These are phyloP conservation scores for Andrena trimmerana DNA, from an alignment of 2,888 invertebrate genomes.

Conservation along the genomic window DNA sequence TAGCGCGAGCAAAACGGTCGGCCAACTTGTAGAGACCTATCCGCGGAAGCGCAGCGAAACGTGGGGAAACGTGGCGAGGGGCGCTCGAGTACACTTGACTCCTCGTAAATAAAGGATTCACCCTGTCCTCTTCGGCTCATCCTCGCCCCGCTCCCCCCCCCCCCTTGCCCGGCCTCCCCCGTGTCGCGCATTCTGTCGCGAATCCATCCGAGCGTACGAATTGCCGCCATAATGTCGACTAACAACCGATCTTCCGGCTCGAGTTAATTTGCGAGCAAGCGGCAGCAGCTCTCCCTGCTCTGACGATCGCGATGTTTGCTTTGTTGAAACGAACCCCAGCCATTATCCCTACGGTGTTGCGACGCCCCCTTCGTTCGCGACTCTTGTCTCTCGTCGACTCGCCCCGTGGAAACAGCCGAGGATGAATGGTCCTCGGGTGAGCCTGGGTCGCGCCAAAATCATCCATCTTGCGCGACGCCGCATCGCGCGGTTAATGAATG, in stretches of 20 bases:
- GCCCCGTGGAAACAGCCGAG: slow-evolving; percentile 27
- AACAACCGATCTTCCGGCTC: slow-evolving; percentile 54
- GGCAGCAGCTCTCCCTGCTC: slow-evolving; percentile 17
- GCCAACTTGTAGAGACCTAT: slow-evolving; percentile 55
- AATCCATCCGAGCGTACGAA: slow-evolving; percentile 56
- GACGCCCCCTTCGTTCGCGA: slow-evolving; percentile 7
- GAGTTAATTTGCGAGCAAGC: slow-evolving; percentile 57
- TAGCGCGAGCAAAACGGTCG: slow-evolving; percentile 68
- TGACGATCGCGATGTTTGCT: slow-evolving; percentile 46
- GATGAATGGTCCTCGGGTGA: slow-evolving; percentile 34
- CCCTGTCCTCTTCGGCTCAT: slow-evolving; percentile 11
- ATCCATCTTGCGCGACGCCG: slow-evolving; percentile 27
- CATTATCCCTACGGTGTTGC: slow-evolving; percentile 35
- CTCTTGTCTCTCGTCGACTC: slow-evolving; percentile 18
- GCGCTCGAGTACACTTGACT: slow-evolving; percentile 50
- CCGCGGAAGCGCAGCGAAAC: slow-evolving; percentile 41
- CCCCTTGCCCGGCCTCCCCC: not conserved
- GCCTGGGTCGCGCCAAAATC: slow-evolving; percentile 19
- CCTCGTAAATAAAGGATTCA: slow-evolving; percentile 70
- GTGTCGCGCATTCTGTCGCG: slow-evolving; percentile 21
- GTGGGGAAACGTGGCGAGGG: slow-evolving; percentile 29
- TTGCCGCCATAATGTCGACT: slow-evolving; percentile 59
- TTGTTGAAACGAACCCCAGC: slow-evolving; percentile 43
- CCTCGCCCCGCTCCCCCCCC: slow-evolving; percentile 4
- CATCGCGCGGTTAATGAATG: slow-evolving; percentile 15